Conservation (phyloP, 2,797 vertebrate genomes). For the Gambusia yucatana region DNA sequence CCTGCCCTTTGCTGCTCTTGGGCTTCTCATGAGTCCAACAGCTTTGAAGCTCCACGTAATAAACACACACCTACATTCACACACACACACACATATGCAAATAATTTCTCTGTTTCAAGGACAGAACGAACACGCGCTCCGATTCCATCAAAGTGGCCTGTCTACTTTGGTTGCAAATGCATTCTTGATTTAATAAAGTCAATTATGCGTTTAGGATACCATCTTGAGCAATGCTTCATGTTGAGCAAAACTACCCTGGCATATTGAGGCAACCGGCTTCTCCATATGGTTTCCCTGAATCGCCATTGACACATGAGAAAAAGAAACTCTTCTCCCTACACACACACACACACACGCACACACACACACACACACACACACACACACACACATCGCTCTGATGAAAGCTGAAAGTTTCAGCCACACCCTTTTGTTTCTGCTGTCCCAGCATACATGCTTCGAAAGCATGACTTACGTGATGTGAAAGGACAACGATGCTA, state of each 20-base stretch:
- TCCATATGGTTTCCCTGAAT: not conserved
- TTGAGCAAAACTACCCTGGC: not conserved
- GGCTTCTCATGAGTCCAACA: not conserved
- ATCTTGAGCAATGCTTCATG: not conserved
- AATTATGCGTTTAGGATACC: conserved; percentile 1
- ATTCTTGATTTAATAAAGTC: not conserved
- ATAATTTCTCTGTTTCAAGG: not conserved
- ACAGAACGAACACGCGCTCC: not conserved
- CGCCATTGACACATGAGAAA: not conserved
- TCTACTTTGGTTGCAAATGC: not conserved
- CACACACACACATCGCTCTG: not conserved
- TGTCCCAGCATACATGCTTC: not conserved
- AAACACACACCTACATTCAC: not conserved
- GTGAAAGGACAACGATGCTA: not conserved
- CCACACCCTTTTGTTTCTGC: not conserved
- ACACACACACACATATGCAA: not conserved
- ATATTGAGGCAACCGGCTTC: not conserved
- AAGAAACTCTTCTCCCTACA: not conserved
- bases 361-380: no score
- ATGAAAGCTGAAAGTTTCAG: not conserved
- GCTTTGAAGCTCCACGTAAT: not conserved
- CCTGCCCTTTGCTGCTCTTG: not conserved
- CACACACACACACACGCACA: no score
- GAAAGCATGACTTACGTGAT: not conserved
- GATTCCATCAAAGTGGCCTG: not conserved